Percentiles rank a stretch among this genome's conserved stretches.
Evolutionary conservation across 2,113 vertebrate genomes (phyloP).

Genomic region (Electrona antarctica): DNA sequence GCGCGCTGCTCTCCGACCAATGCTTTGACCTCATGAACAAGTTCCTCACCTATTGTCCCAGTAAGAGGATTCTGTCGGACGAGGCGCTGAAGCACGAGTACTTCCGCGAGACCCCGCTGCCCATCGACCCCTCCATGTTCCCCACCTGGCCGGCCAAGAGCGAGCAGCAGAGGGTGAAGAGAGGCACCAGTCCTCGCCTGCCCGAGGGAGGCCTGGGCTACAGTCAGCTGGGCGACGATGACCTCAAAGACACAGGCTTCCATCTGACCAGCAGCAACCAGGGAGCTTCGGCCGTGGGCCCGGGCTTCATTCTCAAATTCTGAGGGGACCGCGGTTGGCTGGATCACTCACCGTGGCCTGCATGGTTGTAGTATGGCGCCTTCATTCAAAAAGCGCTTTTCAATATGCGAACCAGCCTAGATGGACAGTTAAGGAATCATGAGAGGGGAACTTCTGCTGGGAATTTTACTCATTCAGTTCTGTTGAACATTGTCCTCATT

Average conservation of each 20-base stretch:
- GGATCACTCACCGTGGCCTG: too few species aligned
- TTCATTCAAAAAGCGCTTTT: not conserved
- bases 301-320: slow-evolving; percentile 97
- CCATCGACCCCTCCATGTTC: slow-evolving; percentile 96
- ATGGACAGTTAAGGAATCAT: slow-evolving; percentile 27
- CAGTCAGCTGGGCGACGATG: slow-evolving; percentile 94
- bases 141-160: slow-evolving; percentile 98
- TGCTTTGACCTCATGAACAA: slow-evolving; percentile 99
- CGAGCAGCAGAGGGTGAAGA: slow-evolving; percentile 93
- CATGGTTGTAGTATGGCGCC: too few species aligned
- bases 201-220: slow-evolving; percentile 95
- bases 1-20: slow-evolving; percentile 93
- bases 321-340: slow-evolving; percentile 61
- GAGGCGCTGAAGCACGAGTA: slow-evolving; percentile 95
- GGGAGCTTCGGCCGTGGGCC: slow-evolving; percentile 92
- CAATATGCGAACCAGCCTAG: not conserved
- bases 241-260: slow-evolving; percentile 94
- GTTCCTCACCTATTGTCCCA: slow-evolving; percentile 95
- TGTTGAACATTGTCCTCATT: too few species aligned
- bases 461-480: slow-evolving; percentile 1
- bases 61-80: slow-evolving; percentile 87
- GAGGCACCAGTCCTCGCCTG: slow-evolving; percentile 91
- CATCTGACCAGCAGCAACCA: slow-evolving; percentile 96
- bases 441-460: slow-evolving; percentile 32
- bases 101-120: slow-evolving; percentile 89